Evolutionary conservation across 2,888 invertebrate species (phyloP), one percentile per base, ranked within the genome.

Genomic region (Tanytarsus gracilentus): DNA sequence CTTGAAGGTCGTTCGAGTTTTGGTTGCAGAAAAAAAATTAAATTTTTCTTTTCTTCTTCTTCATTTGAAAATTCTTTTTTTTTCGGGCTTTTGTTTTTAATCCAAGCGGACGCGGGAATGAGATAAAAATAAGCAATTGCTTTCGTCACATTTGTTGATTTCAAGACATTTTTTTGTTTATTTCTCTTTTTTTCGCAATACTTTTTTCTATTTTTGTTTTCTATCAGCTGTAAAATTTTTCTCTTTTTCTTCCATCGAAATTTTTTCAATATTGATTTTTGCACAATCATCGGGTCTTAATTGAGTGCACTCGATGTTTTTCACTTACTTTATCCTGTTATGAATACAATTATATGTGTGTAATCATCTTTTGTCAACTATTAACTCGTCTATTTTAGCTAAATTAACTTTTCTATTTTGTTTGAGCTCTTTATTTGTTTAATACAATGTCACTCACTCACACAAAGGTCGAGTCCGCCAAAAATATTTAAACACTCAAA

Each of bases 121-220:
- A n/a, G 29, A 7, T 29, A 29, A 29, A 29, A 29, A 29, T 9
- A 29, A n/a, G n/a, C n/a, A 6, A 29, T 29, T 9, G 9, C 29
- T 40, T 18, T 39, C 55, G 39, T 56, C 55, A 56, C 36, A 11
- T 53, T 33, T 56, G 21, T 56, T 56, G 39, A 50, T 26, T n/a
- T 18, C 21, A 48, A 4, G n/a, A n/a, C n/a, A n/a, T n/a, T n/a
- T n/a, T 48, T 48, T 50, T 26, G 39, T 56, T 56, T n/a, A 39
- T 56, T 56, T 56, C 27, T 25, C 21, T 23, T 11, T 23, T 39
- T 56, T 27, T 40, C 27, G 25, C 40, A 40, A n/a, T 33, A n/a
- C n/a, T 26, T 23, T 48, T 48, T 50, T 14, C 11, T 23, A 11
- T 50, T 9, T 29, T 29, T 9, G 6, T 29, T 29, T 50, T n/a